These are phyloP conservation scores for Synanthedon tipuliformis DNA, from an alignment of 2,888 invertebrate genomes.

Conservation along the genomic window DNA sequence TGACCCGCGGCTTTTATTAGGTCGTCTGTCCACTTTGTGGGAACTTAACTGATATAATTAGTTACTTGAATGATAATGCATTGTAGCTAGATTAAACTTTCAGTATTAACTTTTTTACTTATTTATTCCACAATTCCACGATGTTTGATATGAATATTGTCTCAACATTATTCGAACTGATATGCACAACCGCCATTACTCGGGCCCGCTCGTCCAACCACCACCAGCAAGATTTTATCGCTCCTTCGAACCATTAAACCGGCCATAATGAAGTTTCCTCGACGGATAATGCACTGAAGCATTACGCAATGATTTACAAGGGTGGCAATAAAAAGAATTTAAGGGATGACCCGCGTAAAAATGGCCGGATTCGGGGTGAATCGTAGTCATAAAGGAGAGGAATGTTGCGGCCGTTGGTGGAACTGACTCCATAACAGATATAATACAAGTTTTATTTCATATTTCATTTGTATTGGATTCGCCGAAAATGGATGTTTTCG, in stretches of 20 bases:
- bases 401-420: constrained; percentile 46
- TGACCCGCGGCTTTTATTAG: too few relatives aligned
- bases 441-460: constrained; percentile 8
- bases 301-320: constrained; percentile 69
- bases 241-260: constrained; percentile 68
- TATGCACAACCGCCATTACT: constrained; percentile 24
- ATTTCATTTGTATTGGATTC: background rate
- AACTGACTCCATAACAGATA: constrained; percentile 22
- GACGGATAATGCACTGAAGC: constrained; percentile 65
- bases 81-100: too few relatives aligned
- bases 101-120: too few relatives aligned
- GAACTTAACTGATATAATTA: too few relatives aligned
- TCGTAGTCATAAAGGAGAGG: constrained; percentile 59
- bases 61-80: too few relatives aligned
- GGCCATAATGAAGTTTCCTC: constrained; percentile 68
- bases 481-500: too few relatives aligned
- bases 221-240: constrained; percentile 66
- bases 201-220: constrained; percentile 21
- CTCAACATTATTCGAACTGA: background rate
- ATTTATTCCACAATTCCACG: constrained; percentile 2
- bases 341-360: constrained; percentile 66
- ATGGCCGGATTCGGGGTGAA: constrained; percentile 25
- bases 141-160: background rate
- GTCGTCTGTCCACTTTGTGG: too few relatives aligned
- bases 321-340: constrained; percentile 69